Base-by-base conservation (phyloP, 35 echinoderm and acorn worm species). In the Lytechinus variegatus region DNA sequence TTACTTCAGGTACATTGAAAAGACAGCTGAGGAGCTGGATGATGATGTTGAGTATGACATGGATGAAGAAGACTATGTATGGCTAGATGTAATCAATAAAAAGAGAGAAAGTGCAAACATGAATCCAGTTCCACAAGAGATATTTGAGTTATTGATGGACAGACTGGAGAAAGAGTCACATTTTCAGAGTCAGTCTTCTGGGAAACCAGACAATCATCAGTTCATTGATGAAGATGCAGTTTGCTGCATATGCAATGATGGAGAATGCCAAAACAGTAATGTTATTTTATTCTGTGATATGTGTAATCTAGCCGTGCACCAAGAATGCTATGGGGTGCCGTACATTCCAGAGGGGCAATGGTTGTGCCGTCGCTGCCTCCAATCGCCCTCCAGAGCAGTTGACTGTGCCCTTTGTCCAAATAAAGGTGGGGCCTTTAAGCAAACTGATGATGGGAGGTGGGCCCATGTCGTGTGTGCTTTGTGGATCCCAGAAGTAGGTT, bases 271-370 rank as follows among this genome's bases (percentile, higher is more conserved):
- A 91, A 99, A 99, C 86, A 99, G 98, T 96, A 99, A 99, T 89
- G 98, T 98, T 5, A 99, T 99, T 72, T 92, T 99, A 54, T 99
- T 99, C 91, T 99, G 98, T 95, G 98, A 99, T 89, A 99, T 99
- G 98, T 99, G 98, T 97, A 99, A 99, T 92, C 94, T 99, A 28
- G 98, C 98, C 33, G 98, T 99, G n/a, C 98, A 99, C 55, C 98
- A 99, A 94, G 98, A 99, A 57, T 98, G 98, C 95, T 99, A 99
- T 95, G 98, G 98, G 55, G 98, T 99, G 89, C 98, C 98, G n/a
- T 99, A 99, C 97, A 99, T 99, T 95, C 98, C 98, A 91, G 98
- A 99, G 93, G 98, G 98, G 54, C 98, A 99, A 95, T 99, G 98
- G 98, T 95, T 99, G 21, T 99, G 98, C 87, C 94, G 98, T 11